A percentile compares a stretch with the other conserved stretches of the same genome.
Evolutionary conservation across 2,113 vertebrate species (phyloP).

Genomic region (Pseudonaja textilis): DNA sequence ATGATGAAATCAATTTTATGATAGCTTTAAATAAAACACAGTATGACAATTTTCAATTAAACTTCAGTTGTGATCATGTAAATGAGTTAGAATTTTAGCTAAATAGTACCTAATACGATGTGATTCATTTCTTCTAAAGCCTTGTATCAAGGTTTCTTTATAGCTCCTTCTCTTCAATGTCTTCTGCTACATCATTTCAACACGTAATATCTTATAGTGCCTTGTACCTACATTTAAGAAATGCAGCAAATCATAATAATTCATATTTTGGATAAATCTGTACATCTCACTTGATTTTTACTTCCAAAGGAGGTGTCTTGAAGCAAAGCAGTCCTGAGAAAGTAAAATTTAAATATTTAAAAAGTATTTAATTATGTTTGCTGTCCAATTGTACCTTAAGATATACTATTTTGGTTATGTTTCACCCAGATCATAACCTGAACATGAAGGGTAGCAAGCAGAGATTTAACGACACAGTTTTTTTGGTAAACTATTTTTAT

Average conservation of each 20-base stretch:
- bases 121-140: slow-evolving; percentile 23
- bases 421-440: neutral
- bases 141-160: slow-evolving; percentile 8
- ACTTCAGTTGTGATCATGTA: slow-evolving; percentile 22
- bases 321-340: neutral
- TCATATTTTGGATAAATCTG: neutral
- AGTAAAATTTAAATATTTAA: neutral
- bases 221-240: neutral
- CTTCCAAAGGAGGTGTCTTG: neutral
- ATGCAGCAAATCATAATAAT: neutral
- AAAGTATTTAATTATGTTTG: neutral
- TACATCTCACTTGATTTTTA: neutral
- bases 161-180: slow-evolving; percentile 23
- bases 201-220: slow-evolving; percentile 7
- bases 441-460: neutral
- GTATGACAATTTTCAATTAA: slow-evolving; percentile 40
- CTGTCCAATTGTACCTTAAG: neutral
- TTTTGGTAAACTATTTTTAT: neutral
- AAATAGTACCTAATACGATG: slow-evolving; percentile 39
- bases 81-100: slow-evolving; percentile 34
- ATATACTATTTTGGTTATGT: neutral
- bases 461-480: neutral
- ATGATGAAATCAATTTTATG: slow-evolving; percentile 14
- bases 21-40: neutral
- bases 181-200: neutral